Conservation (phyloP, 2,888 invertebrate genomes). For the Synanthedon andrenaeformis region DNA sequence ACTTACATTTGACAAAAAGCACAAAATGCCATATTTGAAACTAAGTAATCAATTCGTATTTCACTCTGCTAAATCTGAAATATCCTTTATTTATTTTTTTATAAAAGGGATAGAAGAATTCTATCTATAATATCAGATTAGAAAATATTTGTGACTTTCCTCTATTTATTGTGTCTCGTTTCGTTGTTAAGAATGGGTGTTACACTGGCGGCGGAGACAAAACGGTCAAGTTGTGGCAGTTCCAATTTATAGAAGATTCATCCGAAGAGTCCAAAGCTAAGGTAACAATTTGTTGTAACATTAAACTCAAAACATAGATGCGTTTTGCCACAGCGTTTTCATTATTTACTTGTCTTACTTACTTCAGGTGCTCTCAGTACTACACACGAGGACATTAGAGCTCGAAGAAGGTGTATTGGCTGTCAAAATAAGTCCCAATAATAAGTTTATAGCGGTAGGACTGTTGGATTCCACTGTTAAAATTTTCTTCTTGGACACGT, state of each 20-base stretch:
- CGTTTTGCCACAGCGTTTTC: no score
- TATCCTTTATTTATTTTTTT: no score
- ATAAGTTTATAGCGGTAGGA: constrained; percentile 88
- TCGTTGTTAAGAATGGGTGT: constrained; percentile 73
- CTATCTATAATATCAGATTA: no score
- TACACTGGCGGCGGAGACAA: constrained; percentile 90
- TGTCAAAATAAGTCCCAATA: constrained; percentile 85
- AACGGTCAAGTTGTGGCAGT: constrained; percentile 94
- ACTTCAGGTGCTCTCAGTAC: constrained; percentile 75
- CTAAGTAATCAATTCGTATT: no score
- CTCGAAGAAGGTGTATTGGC: constrained; percentile 89
- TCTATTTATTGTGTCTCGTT: constrained; percentile 18
- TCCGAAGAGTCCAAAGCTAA: constrained; percentile 73
- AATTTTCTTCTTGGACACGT: constrained; percentile 93
- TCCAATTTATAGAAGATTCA: constrained; percentile 82
- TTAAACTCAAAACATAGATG: no score
- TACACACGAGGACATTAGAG: constrained; percentile 85
- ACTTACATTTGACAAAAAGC: no score
- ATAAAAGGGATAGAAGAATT: no score
- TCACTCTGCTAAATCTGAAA: no score
- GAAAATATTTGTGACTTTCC: constrained; percentile 3
- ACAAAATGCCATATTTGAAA: no score
- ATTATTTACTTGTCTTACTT: constrained; percentile 3
- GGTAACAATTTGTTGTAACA: constrained; percentile 18
- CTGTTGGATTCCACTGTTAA: constrained; percentile 94